Evolutionary conservation across 2,888 invertebrate species (phyloP), one percentile per base, ranked within the genome.

Genomic region (Coronaproctus castanopsis): DNA sequence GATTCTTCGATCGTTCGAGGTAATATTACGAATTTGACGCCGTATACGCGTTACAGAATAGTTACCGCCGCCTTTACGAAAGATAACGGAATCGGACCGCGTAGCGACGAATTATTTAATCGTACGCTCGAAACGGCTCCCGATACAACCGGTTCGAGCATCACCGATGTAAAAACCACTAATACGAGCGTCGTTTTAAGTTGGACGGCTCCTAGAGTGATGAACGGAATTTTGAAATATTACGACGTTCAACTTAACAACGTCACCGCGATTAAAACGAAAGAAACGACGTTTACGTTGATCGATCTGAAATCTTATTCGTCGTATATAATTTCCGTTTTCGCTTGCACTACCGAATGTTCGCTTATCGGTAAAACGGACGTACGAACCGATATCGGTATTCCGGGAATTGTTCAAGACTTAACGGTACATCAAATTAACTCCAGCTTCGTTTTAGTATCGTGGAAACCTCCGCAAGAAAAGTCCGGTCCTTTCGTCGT

Each of bases 181-280:
- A 80, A 81, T 68, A 75, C 79, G 55, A 80, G 82, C 18, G 73
- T 84, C 60, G 69, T 73, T 8, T 71, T 87, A 55, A 68, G 69
- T n/a, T 87, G 86, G 87, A 72, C 78, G 65, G 78, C 81, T 49
- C 90, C 91, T 1, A 67, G 72, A 1, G 74, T 77, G 21, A 77
- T 78, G 19, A 91, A 91, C 73, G 90, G 91, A 0, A 74, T 80
- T 21, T 75, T 89, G 57, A 77, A 77, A 36, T 77, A 78, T 65
- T 89, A 87, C 71, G 73, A 76, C 3, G 75, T 87, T 59, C 74
- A 76, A 63, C 77, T 77, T 69, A 74, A 73, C 55, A 63, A 61
- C 1, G 62, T 63, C 1, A 52, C 24, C 21, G 24, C 48, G 24
- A 23, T 21, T n/a, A 58, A 50, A 18, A 54, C 55, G 10, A 57